These are phyloP conservation scores for Gymnothorax reevesii DNA, from an alignment of 2,797 vertebrate species.

Conservation along the genomic window DNA sequence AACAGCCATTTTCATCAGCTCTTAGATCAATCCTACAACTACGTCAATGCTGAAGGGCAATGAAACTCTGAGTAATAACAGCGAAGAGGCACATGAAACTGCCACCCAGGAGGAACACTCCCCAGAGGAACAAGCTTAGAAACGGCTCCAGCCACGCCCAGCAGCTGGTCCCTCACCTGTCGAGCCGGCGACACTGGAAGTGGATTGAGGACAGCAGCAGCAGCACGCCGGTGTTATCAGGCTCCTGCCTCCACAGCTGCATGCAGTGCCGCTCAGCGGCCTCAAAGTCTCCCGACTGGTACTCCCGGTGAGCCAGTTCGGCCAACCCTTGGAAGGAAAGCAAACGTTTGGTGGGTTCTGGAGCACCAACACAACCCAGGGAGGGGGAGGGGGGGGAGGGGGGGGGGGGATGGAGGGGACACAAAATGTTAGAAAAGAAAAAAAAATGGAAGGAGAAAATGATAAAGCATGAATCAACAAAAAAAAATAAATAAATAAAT, in stretches of 20 bases:
- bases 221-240: constrained; percentile 97
- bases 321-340: constrained; percentile 99
- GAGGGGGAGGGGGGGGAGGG: constrained; percentile 61
- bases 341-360: constrained; percentile 99
- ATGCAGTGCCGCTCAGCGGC: constrained; percentile 99
- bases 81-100: not conserved
- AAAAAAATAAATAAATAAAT: constrained; percentile 38
- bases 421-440: constrained; percentile 95
- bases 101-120: not conserved
- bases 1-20: too few species aligned
- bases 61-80: too few species aligned
- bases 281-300: constrained; percentile 99
- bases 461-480: constrained; percentile 68
- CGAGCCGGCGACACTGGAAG: constrained; percentile 98
- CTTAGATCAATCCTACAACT: too few species aligned
- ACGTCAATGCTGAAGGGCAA: too few species aligned
- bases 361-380: constrained; percentile 95
- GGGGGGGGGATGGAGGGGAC: constrained; percentile 75
- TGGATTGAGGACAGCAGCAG: constrained; percentile 97
- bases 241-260: constrained; percentile 99
- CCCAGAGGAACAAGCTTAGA: not conserved
- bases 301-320: constrained; percentile 98
- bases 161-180: constrained; percentile 81
- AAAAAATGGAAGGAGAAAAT: constrained; percentile 83
- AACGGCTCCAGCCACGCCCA: not conserved